These are phyloP conservation scores for Tiliacea aurago DNA, from an alignment of 2,888 invertebrate species.

Conservation along the genomic window DNA sequence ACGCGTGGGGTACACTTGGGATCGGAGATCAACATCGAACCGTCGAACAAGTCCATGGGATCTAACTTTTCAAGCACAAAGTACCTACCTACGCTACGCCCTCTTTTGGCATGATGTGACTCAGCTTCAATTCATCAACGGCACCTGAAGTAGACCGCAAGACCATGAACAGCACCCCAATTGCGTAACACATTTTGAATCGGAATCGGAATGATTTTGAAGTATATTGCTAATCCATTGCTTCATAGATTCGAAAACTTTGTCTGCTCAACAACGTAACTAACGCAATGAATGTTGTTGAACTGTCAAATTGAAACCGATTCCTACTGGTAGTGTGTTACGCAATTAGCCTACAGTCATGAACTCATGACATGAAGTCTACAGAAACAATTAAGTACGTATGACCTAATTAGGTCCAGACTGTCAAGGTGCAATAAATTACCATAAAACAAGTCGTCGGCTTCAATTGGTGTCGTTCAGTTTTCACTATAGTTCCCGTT, in stretches of 20 bases:
- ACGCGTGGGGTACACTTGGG: background rate
- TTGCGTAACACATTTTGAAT: no score
- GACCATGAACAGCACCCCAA: background rate
- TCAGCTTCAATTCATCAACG: background rate
- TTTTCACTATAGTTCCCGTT: conserved; percentile 26
- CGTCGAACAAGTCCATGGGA: background rate
- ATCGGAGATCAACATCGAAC: background rate
- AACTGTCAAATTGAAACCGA: no score
- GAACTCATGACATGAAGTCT: background rate
- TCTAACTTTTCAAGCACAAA: background rate
- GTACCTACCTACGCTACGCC: no score
- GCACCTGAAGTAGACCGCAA: background rate
- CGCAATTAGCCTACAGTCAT: background rate
- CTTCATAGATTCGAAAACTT: no score
- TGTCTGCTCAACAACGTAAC: no score
- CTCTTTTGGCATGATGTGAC: background rate
- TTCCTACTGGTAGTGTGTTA: no score
- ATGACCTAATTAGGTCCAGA: background rate
- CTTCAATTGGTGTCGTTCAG: background rate
- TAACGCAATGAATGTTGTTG: no score
- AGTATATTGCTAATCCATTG: no score
- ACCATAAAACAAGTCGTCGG: background rate
- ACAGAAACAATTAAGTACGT: background rate
- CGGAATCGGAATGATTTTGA: no score
- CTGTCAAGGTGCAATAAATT: background rate